Percentiles rank a stretch among this genome's conserved stretches.
Evolutionary conservation across 2,888 invertebrate species (phyloP).

Genomic region (Strigamia maritima): DNA sequence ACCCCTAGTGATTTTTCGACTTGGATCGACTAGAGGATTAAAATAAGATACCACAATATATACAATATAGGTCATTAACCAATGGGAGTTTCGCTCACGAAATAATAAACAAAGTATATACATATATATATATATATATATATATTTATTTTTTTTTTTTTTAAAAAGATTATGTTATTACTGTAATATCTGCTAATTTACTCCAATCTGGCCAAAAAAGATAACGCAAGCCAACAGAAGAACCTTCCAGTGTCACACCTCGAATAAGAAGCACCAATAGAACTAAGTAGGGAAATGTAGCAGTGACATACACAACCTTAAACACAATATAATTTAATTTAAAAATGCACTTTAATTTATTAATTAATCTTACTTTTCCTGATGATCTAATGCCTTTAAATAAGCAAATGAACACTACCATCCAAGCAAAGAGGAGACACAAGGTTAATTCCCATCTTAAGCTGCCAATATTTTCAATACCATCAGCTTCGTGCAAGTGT

Average conservation of each 20-base stretch:
- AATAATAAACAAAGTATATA: too few species aligned
- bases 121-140: too few species aligned
- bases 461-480: slow-evolving; percentile 46
- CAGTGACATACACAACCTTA: slow-evolving; percentile 49
- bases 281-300: slow-evolving; percentile 49
- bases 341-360: not conserved
- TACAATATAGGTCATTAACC: too few species aligned
- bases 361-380: slow-evolving; percentile 45
- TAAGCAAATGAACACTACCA: slow-evolving; percentile 48
- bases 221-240: slow-evolving; percentile 47
- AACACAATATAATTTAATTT: slow-evolving; percentile 17
- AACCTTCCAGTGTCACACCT: slow-evolving; percentile 47
- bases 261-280: slow-evolving; percentile 47
- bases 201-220: slow-evolving; percentile 48
- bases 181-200: slow-evolving; percentile 46
- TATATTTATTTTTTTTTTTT: too few species aligned
- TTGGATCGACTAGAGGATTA: too few species aligned
- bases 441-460: slow-evolving; percentile 48
- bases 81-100: too few species aligned
- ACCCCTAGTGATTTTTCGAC: too few species aligned
- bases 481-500: slow-evolving; percentile 43
- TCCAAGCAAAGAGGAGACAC: slow-evolving; percentile 49
- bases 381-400: slow-evolving; percentile 50
- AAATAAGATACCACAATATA: too few species aligned
- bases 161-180: too few species aligned